Conservation (phyloP, 2,797 vertebrate genomes). For the Pseudotriccus pelzelni region DNA sequence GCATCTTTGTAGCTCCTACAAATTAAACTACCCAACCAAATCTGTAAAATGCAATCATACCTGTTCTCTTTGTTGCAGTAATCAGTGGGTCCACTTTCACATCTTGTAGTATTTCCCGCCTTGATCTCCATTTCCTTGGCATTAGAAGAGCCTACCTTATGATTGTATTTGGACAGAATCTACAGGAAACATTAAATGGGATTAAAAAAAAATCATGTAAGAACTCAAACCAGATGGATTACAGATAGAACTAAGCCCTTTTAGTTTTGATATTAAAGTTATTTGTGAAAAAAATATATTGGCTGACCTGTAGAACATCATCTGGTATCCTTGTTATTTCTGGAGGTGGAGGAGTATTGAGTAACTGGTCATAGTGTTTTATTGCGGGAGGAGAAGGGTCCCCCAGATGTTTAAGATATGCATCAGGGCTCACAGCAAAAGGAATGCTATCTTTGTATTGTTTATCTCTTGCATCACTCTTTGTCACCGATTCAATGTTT, state of each 20-base stretch:
- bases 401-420: constrained; percentile 45
- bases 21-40: neutral
- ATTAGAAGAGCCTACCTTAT: constrained; percentile 33
- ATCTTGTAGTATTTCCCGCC: neutral
- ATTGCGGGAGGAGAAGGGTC: constrained; percentile 69
- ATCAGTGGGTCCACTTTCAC: neutral
- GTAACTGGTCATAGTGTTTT: constrained; percentile 71
- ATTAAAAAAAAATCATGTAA: neutral
- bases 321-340: constrained; percentile 82
- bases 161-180: constrained; percentile 75
- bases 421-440: constrained; percentile 27
- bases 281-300: neutral
- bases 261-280: neutral
- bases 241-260: neutral
- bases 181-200: constrained; percentile 46
- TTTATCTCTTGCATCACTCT: neutral
- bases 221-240: neutral
- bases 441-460: neutral
- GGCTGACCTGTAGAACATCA: constrained; percentile 76
- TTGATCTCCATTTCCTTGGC: neutral
- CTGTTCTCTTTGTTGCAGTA: constrained; percentile 76
- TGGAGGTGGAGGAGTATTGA: constrained; percentile 86
- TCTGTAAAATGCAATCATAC: constrained; percentile 52
- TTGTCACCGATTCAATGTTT: neutral
- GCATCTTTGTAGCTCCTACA: neutral